Evolutionary conservation across 2,113 vertebrate genomes (phyloP), one percentile per base, ranked within the genome.

Genomic region (Microcebus lehilahytsara): DNA sequence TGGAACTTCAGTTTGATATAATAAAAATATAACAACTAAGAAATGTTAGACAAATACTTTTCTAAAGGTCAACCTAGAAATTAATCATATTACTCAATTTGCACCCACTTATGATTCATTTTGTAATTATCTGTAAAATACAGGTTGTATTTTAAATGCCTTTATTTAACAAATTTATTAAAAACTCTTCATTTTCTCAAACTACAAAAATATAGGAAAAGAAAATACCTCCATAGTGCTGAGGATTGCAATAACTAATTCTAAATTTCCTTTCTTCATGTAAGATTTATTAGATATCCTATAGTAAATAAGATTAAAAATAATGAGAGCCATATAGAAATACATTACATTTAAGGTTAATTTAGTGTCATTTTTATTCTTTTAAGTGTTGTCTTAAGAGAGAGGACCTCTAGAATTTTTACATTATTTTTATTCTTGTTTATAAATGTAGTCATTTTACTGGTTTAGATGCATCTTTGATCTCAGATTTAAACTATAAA

Each of bases 51-150:
- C 89, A 96, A 95, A 96, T 89, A 49, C 30, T 84, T 78, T 97
- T 85, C 64, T 97, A 72, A 93, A 97, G 96, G 94, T 92, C 97
- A 98, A 86, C 23, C n/a, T 77, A 95, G 97, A 96, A 97, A 66
- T 97, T 98, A 98, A 96, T 98, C 91, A 96, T 96, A 74, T 87
- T 94, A 96, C 96, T 96, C 74, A 97, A 86, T 96, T 89, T 97
- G 93, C 27, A 94, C 13, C 4, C 96, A 62, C 67, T 96, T 97
- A 17, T 96, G 95, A 94, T 96, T 97, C 97, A 98, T 97, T 96
- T 85, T 80, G 90, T 98, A 97, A 98, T 98, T 97, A 97, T 93
- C 95, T 96, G 34, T 71, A 95, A 97, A n/a, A 96, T 97, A 94
- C 91, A 97, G 34, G 92, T 86, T 98, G 97, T 86, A 37, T 91